Evolutionary conservation across 1,140 invertebrate species (phyloP), one percentile per base, ranked within the genome.

Genomic region (Carposina sasakii): DNA sequence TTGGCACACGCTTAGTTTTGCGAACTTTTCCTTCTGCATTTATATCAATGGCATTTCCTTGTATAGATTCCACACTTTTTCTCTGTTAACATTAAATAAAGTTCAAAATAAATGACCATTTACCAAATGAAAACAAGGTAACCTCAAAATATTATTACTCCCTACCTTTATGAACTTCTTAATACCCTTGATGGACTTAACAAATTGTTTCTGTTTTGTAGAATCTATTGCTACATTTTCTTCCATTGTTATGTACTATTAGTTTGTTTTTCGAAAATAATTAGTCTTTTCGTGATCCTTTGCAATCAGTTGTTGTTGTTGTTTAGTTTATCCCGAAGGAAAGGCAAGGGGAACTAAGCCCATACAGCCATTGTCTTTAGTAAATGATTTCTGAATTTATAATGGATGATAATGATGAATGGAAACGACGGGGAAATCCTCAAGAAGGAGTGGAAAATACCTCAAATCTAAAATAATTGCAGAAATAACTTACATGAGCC

Each of bases 211-310:
- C 45, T 78, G 72, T 50, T 81, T 76, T 17, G 30, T 71, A 12
- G 76, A 67, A 58, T 86, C 82, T 66, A 86, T 64, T 16, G 84
- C 76, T 22, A 85, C 77, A 51, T 63, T 78, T 65, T 85, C 82
- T 60, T 86, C 84, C 84, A 86, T 86, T 45, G 34, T 69, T 0
- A 39, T 21, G 1, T n/a, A n/a, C n/a, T n/a, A n/a, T n/a, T n/a
- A n/a, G n/a, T n/a, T n/a, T n/a, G n/a, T n/a, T n/a, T n/a, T n/a
- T n/a, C n/a, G n/a, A n/a, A n/a, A n/a, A n/a, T n/a, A n/a, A n/a
- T n/a, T n/a, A n/a, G n/a, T n/a, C n/a, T n/a, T n/a, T n/a, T n/a
- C n/a, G n/a, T n/a, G n/a, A n/a, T n/a, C n/a, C n/a, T n/a, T n/a
- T n/a, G n/a, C n/a, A n/a, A n/a, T n/a, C n/a, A n/a, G n/a, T n/a